Percentiles rank a stretch among this genome's conserved stretches.
These are phyloP conservation scores for Antheraea yamamai DNA, from an alignment of 2,888 invertebrate species.

Conservation along the genomic window DNA sequence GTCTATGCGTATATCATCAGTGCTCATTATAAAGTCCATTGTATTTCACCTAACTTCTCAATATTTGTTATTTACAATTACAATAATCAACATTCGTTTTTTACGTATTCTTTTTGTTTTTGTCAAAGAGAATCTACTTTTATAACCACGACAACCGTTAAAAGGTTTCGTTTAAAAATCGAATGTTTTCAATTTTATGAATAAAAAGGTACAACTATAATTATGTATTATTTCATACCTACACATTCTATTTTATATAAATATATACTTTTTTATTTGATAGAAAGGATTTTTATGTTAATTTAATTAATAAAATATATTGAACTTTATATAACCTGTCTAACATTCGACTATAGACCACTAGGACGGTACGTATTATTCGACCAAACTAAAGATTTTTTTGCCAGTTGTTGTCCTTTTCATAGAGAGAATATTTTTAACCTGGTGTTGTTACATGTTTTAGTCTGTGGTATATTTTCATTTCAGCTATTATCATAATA, in stretches of 20 bases:
- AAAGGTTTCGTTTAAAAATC: constrained; percentile 22
- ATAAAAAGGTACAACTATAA: neutral
- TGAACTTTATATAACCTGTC: too few relatives aligned
- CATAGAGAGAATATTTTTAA: neutral
- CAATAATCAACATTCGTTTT: neutral
- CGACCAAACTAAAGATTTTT: neutral
- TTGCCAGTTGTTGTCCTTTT: neutral
- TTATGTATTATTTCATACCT: neutral
- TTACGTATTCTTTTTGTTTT: neutral
- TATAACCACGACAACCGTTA: constrained; percentile 37
- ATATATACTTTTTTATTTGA: too few relatives aligned
- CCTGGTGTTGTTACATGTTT: neutral
- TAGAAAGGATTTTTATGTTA: too few relatives aligned
- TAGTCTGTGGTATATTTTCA: neutral
- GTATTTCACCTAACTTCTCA: constrained; percentile 1
- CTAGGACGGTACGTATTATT: neutral
- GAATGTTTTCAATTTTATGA: neutral
- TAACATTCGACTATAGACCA: neutral
- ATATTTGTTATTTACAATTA: neutral
- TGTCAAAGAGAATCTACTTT: neutral
- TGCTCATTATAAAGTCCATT: constrained; percentile 64
- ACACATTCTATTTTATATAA: too few relatives aligned
- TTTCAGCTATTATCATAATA: too few relatives aligned
- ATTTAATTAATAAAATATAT: too few relatives aligned
- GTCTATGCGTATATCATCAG: constrained; percentile 47